Evolutionary conservation across 2,113 vertebrate genomes (phyloP).

Genomic region (Glaucomys volans): DNA sequence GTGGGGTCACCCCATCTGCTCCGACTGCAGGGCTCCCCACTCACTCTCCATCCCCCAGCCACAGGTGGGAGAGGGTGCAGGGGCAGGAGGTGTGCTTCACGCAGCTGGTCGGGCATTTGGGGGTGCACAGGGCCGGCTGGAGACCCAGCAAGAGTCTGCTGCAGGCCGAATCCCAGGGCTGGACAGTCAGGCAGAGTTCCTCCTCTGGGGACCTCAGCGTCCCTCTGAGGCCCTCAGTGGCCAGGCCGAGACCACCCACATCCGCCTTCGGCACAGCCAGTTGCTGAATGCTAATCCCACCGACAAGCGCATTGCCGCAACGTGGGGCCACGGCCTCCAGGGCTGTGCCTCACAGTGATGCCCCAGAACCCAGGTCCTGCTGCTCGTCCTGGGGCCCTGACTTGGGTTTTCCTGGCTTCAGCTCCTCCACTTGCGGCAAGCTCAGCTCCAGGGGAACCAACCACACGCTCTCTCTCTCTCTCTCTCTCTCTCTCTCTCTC

Average conservation of each 20-base stretch:
- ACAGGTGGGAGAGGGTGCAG: rapidly evolving
- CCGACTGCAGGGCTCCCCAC: rapidly evolving
- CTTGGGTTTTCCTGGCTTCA: too few relatives aligned
- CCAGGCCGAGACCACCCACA: not conserved
- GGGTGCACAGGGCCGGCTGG: not conserved
- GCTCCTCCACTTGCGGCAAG: not conserved
- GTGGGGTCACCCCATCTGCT: rapidly evolving
- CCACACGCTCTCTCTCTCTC: too few relatives aligned
- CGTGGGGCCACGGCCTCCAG: too few relatives aligned
- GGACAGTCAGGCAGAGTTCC: not conserved
- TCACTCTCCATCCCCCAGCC: rapidly evolving
- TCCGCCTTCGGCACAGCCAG: too few relatives aligned
- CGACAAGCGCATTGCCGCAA: too few relatives aligned
- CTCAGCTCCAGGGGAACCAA: not conserved
- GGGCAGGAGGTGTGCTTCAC: not conserved
- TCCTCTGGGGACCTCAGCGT: not conserved
- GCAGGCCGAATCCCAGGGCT: not conserved
- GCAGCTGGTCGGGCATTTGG: not conserved
- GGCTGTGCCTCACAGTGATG: too few relatives aligned
- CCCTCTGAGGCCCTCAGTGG: not conserved
- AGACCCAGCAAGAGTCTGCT: not conserved
- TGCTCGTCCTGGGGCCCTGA: not conserved
- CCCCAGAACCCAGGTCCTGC: rapidly evolving
- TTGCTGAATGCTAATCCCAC: not conserved
- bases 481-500: rapidly evolving